These are phyloP conservation scores for Ailurus styani DNA, from an alignment of 2,113 vertebrate genomes.

Conservation along the genomic window DNA sequence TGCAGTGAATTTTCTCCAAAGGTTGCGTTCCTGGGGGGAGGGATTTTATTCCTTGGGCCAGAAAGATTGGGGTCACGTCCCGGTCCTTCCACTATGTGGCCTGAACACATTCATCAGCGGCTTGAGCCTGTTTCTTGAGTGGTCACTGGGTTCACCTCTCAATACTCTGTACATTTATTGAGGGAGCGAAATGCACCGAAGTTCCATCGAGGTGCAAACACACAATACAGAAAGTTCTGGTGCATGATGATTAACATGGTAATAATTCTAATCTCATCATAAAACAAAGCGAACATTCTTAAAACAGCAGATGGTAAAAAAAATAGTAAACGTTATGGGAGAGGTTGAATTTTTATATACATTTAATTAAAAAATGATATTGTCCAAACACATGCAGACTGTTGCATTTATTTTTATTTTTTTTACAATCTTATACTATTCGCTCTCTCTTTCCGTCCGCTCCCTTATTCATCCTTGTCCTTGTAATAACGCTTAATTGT, in stretches of 20 bases:
- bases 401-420: background rate
- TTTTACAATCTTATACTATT: background rate
- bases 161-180: background rate
- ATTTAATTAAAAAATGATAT: background rate
- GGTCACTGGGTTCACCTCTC: background rate
- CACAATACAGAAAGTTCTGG: background rate
- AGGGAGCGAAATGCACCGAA: background rate
- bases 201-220: background rate
- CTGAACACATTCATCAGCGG: no score
- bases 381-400: background rate
- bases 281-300: background rate
- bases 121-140: background rate
- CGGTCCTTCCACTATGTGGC: accelerated
- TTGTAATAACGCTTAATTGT: background rate
- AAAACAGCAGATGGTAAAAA: background rate
- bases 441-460: background rate
- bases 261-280: background rate
- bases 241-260: background rate
- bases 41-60: background rate
- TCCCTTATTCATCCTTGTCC: background rate
- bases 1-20: background rate
- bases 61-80: background rate
- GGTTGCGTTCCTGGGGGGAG: background rate
- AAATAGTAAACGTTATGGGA: background rate
- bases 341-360: background rate